Evolutionary conservation across 2,113 vertebrate genomes (phyloP).

Genomic region (Phaethon lepturus): DNA sequence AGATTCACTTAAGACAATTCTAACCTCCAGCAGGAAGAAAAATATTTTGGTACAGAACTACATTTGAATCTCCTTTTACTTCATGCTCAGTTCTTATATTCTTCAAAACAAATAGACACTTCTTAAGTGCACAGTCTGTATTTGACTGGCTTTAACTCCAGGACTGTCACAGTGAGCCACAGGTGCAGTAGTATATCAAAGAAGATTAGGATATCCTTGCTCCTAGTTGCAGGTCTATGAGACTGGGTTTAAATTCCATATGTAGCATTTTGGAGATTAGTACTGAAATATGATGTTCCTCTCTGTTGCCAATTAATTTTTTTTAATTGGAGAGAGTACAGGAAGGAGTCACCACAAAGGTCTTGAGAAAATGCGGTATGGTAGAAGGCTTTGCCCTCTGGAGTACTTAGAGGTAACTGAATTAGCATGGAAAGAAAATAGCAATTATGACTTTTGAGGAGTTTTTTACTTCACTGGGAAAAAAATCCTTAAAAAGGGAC

Average conservation of each 20-base stretch:
- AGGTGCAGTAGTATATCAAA: not conserved
- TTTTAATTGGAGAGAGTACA: not conserved
- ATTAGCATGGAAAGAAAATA: not conserved
- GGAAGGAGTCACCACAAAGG: not conserved
- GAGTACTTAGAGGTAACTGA: not conserved
- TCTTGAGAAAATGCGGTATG: not conserved
- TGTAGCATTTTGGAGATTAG: not conserved
- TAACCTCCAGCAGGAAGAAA: not conserved
- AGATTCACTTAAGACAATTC: not conserved
- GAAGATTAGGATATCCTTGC: not conserved
- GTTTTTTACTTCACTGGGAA: not conserved
- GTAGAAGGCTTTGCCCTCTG: not conserved
- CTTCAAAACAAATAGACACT: not conserved
- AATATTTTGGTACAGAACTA: not conserved
- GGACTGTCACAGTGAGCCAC: not conserved
- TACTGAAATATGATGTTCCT: not conserved
- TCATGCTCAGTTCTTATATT: not conserved
- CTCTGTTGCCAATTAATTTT: not conserved
- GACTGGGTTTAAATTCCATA: not conserved
- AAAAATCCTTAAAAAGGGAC: not conserved
- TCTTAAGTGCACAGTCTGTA: not conserved
- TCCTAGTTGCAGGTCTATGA: not conserved
- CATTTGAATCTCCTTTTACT: not conserved
- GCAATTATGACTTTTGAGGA: not conserved
- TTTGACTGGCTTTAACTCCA: not conserved